Conservation (phyloP, 2,888 invertebrate genomes). For the Aleiodes testaceus region DNA sequence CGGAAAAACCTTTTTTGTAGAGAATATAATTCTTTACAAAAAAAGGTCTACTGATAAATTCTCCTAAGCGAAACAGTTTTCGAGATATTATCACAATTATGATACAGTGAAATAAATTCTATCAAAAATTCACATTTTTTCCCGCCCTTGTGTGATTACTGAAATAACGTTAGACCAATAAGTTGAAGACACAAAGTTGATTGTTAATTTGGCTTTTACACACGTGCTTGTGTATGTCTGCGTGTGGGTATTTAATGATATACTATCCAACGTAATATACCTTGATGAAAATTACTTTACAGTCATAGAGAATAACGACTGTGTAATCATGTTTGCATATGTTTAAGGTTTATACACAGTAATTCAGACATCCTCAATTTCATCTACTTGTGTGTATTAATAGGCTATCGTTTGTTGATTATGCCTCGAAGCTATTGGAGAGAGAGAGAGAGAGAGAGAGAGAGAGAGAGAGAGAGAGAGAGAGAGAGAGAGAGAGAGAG, state of each 20-base stretch:
- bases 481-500: not conserved
- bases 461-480: not conserved
- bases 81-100: too few relatives aligned
- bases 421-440: not conserved
- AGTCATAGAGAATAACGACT: constrained; percentile 14
- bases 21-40: too few relatives aligned
- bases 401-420: constrained; percentile 10
- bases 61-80: too few relatives aligned
- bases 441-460: not conserved
- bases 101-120: too few relatives aligned
- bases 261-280: not conserved
- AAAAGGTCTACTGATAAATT: too few relatives aligned
- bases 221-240: not conserved
- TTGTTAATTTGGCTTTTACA: not conserved
- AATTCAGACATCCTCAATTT: constrained; percentile 24
- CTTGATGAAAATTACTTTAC: constrained; percentile 4
- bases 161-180: too few relatives aligned
- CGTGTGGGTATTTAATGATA: constrained; percentile 20
- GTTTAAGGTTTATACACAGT: constrained; percentile 5
- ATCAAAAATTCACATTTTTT: too few relatives aligned
- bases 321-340: constrained; percentile 32
- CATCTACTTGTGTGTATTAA: constrained; percentile 24
- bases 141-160: too few relatives aligned
- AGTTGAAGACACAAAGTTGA: not conserved
- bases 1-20: too few relatives aligned